phyloP scores from a whole-genome alignment of 2,113 vertebrate species.

The Tapirus terrestris region DNA sequence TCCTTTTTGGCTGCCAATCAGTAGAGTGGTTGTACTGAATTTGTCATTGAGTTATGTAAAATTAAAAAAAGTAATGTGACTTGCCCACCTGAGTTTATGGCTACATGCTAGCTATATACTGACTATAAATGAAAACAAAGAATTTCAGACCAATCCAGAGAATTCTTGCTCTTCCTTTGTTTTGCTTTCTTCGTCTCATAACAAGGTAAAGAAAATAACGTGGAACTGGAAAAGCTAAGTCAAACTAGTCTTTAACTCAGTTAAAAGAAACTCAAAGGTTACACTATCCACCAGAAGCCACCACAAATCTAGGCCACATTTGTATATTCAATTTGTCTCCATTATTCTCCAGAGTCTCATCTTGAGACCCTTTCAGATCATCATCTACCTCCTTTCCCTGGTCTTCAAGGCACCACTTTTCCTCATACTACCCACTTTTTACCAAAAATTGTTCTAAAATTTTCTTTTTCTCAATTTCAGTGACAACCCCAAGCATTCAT shows the following conservation, averaged over 20 bases:
- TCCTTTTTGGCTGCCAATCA: background rate
- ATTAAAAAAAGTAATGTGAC: background rate
- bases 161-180: background rate
- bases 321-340: background rate
- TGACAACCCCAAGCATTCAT: background rate
- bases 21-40: background rate
- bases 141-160: background rate
- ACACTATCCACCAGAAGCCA: background rate
- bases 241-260: background rate
- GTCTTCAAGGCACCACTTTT: background rate
- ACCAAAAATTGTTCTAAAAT: background rate
- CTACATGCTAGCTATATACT: background rate
- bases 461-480: background rate
- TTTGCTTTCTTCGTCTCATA: background rate
- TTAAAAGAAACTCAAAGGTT: background rate
- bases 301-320: background rate
- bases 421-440: background rate
- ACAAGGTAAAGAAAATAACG: background rate
- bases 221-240: background rate
- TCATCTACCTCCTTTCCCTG: background rate
- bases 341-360: background rate
- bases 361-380: background rate
- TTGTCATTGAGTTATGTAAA: background rate
- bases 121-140: background rate
- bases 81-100: background rate